phyloP scores from a whole-genome alignment of 2,797 vertebrate genomes.

The Microchirus variegatus region DNA sequence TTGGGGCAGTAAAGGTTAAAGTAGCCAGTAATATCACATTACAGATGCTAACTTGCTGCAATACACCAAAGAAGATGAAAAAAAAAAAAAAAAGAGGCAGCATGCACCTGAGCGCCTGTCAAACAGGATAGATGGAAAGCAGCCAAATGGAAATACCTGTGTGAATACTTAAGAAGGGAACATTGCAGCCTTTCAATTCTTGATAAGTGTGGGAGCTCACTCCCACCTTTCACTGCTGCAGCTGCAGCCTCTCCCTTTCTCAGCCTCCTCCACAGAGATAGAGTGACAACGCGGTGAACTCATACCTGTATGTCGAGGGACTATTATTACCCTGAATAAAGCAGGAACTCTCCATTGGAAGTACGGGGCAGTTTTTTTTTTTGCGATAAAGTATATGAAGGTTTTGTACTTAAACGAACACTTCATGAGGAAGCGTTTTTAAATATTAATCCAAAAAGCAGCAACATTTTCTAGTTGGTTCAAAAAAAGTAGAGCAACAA shows the following conservation, averaged over 20 bases:
- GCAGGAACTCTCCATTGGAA: background rate
- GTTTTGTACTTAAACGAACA: conserved; percentile 11
- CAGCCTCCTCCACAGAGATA: conserved; percentile 11
- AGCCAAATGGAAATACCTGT: conserved; percentile 54
- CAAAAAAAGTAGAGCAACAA: background rate
- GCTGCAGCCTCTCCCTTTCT: background rate
- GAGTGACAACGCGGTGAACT: conserved; percentile 1
- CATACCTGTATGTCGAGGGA: conserved; percentile 6
- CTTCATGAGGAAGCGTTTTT: conserved; percentile 18
- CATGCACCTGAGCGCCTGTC: conserved; percentile 50
- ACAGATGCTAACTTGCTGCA: too few species aligned
- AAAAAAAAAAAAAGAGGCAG: conserved; percentile 35
- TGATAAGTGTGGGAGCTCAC: conserved; percentile 49
- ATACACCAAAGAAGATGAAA: conserved; percentile 24
- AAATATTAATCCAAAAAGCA: conserved; percentile 36
- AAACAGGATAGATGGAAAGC: conserved; percentile 51
- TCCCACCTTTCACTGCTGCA: conserved; percentile 25
- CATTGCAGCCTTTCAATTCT: conserved; percentile 34
- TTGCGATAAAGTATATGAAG: conserved; percentile 1
- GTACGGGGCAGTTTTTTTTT: too few species aligned
- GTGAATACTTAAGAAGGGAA: conserved; percentile 50
- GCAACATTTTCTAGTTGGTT: conserved; percentile 23
- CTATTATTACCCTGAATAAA: background rate
- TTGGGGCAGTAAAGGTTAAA: too few species aligned
- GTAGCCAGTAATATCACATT: too few species aligned